Evolutionary conservation across 2,888 invertebrate genomes (phyloP).

Genomic region (Aethes cnicana): DNA sequence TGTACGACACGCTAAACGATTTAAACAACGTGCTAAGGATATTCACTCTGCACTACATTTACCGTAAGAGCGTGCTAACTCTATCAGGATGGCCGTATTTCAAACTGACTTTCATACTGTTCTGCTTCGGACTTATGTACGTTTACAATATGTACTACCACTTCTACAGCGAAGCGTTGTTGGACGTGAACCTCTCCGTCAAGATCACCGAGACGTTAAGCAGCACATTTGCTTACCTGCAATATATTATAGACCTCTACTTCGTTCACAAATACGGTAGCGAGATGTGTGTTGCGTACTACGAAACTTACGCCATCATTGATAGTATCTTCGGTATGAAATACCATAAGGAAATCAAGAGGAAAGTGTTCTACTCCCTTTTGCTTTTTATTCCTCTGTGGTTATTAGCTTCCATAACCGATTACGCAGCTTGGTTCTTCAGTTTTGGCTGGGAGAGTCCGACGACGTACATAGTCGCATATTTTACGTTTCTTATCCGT

Average conservation of each 20-base stretch:
- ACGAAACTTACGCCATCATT: constrained; percentile 31
- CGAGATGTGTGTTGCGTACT: constrained; percentile 27
- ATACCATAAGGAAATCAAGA: constrained; percentile 30
- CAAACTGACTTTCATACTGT: neutral
- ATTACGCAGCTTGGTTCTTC: constrained; percentile 20
- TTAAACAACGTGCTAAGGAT: constrained; percentile 1
- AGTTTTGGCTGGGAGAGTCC: constrained; percentile 20
- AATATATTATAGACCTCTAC: constrained; percentile 31
- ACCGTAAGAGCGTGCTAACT: neutral
- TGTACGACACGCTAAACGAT: constrained; percentile 1
- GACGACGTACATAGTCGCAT: constrained; percentile 21
- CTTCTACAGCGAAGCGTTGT: neutral
- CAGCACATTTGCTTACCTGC: constrained; percentile 24
- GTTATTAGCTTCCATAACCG: neutral
- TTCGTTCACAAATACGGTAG: constrained; percentile 35
- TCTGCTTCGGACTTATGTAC: constrained; percentile 8
- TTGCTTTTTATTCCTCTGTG: constrained; percentile 10
- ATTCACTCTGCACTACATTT: constrained; percentile 11
- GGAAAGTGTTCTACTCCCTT: constrained; percentile 15
- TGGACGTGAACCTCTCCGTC: neutral
- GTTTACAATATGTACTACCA: constrained; percentile 7
- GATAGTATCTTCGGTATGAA: constrained; percentile 31
- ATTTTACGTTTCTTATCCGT: constrained; percentile 30
- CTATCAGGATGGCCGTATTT: neutral
- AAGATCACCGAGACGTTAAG: constrained; percentile 5